Conservation (phyloP, 2,888 invertebrate genomes). For the Eurytoma californica region DNA sequence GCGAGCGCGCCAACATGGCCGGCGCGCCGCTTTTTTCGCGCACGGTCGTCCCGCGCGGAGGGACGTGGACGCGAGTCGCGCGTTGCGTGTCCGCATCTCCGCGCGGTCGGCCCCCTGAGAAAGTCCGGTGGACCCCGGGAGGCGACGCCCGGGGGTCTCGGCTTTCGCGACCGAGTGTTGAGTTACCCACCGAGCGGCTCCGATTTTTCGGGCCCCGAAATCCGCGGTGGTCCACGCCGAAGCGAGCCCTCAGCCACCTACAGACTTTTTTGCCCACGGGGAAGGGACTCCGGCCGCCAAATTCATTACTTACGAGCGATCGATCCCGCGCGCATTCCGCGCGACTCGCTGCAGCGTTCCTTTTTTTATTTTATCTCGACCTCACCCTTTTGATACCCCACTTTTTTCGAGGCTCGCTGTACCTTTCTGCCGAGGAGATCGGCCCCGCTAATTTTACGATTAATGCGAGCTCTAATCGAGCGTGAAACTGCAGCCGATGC, state of each 20-base stretch:
- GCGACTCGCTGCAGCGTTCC: no score
- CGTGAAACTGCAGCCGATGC: constrained; percentile 18
- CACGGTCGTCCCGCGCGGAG: constrained; percentile 2
- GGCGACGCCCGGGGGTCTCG: constrained; percentile 39
- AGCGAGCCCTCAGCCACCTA: not conserved
- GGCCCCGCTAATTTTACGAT: constrained; percentile 20
- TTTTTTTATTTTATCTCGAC: no score
- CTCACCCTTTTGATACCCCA: no score
- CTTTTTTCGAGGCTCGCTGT: no score
- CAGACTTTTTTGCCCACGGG: constrained; percentile 21
- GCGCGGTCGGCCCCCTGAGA: not conserved
- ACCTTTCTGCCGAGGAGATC: not conserved
- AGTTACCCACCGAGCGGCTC: constrained; percentile 67
- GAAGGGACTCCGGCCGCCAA: constrained; percentile 20
- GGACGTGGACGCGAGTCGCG: no score
- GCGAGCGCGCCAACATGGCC: not conserved
- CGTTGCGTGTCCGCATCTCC: no score
- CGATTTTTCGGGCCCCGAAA: constrained; percentile 58
- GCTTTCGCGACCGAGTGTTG: constrained; percentile 70
- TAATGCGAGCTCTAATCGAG: constrained; percentile 27
- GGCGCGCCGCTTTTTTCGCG: constrained; percentile 23
- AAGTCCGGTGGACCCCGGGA: not conserved
- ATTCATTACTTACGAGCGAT: constrained; percentile 43
- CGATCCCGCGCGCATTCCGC: constrained; percentile 13
- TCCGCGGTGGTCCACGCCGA: constrained; percentile 61